Base-by-base conservation (phyloP, 1,140 invertebrate genomes). In the Papilio polytes region DNA sequence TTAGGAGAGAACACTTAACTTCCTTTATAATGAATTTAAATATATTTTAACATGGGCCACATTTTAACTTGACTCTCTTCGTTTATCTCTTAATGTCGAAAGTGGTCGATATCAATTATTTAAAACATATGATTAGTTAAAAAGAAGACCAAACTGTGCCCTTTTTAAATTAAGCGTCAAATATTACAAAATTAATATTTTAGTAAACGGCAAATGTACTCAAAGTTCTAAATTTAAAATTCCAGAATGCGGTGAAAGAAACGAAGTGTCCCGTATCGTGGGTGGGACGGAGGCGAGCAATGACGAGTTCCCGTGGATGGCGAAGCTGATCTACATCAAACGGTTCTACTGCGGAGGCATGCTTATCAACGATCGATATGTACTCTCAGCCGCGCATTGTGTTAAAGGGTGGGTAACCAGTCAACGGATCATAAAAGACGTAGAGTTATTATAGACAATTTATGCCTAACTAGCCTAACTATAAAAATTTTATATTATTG, bases 261-360 rank as follows among this genome's bases (percentile, higher is more conserved):
- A 98, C 87, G 97, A 98, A 84, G 97, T 96, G 80, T 96, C 96
- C 31, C 96, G 98, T 70, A 98, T 98, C 72, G 97, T 98, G 0
- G 97, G 97, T 1, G 97, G 97, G 8, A 95, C 96, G 80, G 96
- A 97, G 18, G 96, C 97, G 1, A 95, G 95, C 56, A 92, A 96
- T 77, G 97, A 98, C 86, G 97, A 98, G 89, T 98, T 97, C 90
- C 98, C 98, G 3, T 98, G 97, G 97, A 97, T 98, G 96, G 97
- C 96, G 0, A 96, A 97, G 66, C 92, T 98, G 41, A 97, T 96
- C 2, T 98, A 98, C 92, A 96, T 98, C 86, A 97, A 97, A 85
- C 96, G 97, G 83, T 98, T 98, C 95, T 98, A 98, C 89, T 98
- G 98, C 87, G 98, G 98, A 15, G 97, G 97, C 26, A 97, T 97